A percentile compares a stretch with the other conserved stretches of the same genome.
Conservation (phyloP, 1,140 invertebrate species). For the Olivierus martensii region DNA sequence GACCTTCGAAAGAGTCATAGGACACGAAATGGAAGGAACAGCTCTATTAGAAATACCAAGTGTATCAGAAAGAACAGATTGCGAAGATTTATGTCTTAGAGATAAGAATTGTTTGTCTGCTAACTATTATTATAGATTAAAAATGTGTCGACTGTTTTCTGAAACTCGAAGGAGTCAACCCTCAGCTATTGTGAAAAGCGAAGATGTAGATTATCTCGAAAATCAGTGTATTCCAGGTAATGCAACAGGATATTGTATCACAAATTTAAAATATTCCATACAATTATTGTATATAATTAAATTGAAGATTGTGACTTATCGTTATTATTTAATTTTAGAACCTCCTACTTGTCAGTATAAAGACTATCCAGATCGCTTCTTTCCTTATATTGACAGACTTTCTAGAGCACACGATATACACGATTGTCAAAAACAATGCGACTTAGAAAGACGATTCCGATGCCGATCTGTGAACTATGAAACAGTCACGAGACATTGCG, state of each 20-base stretch:
- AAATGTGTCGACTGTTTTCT: slow-evolving; percentile 32
- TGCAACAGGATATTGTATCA: too few species aligned
- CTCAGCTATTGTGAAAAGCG: slow-evolving; percentile 28
- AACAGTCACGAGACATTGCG: slow-evolving; percentile 31
- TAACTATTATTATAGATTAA: slow-evolving; percentile 29
- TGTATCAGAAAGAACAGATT: slow-evolving; percentile 29
- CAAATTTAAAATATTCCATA: too few species aligned
- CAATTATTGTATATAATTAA: too few species aligned
- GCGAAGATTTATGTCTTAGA: slow-evolving; percentile 34
- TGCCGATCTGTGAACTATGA: slow-evolving; percentile 31
- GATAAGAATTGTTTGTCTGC: slow-evolving; percentile 33
- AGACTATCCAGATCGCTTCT: slow-evolving; percentile 31
- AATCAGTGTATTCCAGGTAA: slow-evolving; percentile 37
- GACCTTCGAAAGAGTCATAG: slow-evolving; percentile 37
- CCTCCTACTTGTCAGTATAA: slow-evolving; percentile 37
- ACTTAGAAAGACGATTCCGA: slow-evolving; percentile 33
- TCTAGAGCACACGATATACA: slow-evolving; percentile 20
- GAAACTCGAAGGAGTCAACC: slow-evolving; percentile 32
- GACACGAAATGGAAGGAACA: slow-evolving; percentile 30
- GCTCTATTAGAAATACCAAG: slow-evolving; percentile 29
- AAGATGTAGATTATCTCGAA: slow-evolving; percentile 38
- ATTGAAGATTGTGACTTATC: too few species aligned
- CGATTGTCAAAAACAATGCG: slow-evolving; percentile 35
- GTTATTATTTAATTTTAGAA: slow-evolving; percentile 24
- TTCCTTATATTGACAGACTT: slow-evolving; percentile 33